These are phyloP conservation scores for Gasteruption jaculator DNA, from an alignment of 2,888 invertebrate species.

Conservation along the genomic window DNA sequence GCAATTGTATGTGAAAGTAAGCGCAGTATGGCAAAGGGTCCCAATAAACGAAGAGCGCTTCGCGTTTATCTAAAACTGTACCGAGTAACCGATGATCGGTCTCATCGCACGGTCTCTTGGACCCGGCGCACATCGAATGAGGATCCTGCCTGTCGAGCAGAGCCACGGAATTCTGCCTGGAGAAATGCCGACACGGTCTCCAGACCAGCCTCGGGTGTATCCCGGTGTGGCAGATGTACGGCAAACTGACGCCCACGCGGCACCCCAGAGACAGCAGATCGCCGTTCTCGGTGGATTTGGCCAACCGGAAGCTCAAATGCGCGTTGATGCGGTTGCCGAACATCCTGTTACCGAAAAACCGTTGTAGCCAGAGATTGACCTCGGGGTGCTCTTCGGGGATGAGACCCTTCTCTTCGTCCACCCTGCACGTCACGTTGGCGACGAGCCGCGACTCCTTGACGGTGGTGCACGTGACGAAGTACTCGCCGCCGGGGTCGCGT, in stretches of 20 bases:
- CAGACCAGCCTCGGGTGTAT: conserved; percentile 64
- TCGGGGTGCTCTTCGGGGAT: conserved; percentile 64
- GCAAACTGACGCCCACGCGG: conserved; percentile 73
- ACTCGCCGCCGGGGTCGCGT: conserved; percentile 66
- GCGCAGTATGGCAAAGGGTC: conserved; percentile 83
- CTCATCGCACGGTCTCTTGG: conserved; percentile 53
- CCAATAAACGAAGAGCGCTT: conserved; percentile 79
- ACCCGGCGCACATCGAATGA: conserved; percentile 57
- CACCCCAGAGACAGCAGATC: conserved; percentile 64
- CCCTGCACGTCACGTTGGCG: conserved; percentile 75
- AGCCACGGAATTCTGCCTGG: conserved; percentile 56
- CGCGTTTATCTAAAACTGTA: conserved; percentile 71
- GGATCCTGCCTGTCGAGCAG: conserved; percentile 35
- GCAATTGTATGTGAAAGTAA: conserved; percentile 77
- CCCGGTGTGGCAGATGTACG: conserved; percentile 74
- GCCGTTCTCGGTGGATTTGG: conserved; percentile 58
- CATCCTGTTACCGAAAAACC: conserved; percentile 65
- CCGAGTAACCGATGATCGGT: conserved; percentile 43
- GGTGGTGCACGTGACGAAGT: conserved; percentile 77
- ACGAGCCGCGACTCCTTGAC: conserved; percentile 73
- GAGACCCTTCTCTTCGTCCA: conserved; percentile 66
- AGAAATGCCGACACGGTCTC: conserved; percentile 62
- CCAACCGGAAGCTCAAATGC: conserved; percentile 74
- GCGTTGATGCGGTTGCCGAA: conserved; percentile 69
- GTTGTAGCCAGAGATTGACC: conserved; percentile 68